A percentile compares a stretch with the other conserved stretches of the same genome.
Conservation (phyloP, 2,797 vertebrate species). For the Geotrypetes seraphini region DNA sequence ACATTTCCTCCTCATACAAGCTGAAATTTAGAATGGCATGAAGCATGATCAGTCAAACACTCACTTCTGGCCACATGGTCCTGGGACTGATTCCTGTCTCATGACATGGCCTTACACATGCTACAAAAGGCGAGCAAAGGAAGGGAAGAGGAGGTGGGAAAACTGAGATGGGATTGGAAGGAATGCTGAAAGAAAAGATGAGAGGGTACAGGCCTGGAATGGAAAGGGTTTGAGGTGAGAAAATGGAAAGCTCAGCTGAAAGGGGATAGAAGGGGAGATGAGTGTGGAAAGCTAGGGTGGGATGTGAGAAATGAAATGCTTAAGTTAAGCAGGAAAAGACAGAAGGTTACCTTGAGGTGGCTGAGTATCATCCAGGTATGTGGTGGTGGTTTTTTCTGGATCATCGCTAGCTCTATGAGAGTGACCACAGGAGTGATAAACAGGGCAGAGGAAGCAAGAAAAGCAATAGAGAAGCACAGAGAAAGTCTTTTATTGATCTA, state of each 20-base stretch:
- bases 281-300: too few species aligned
- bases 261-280: neutral
- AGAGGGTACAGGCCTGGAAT: too few species aligned
- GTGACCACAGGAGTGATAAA: neutral
- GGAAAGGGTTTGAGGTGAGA: too few species aligned
- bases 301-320: too few species aligned
- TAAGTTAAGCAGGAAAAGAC: too few species aligned
- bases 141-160: neutral
- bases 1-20: too few species aligned
- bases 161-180: neutral
- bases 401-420: slow-evolving; percentile 72
- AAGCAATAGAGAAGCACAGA: neutral
- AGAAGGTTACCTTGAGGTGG: slow-evolving; percentile 73
- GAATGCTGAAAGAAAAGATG: neutral
- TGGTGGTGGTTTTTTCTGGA: slow-evolving; percentile 78
- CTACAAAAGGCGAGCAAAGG: neutral
- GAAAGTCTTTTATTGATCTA: neutral
- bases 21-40: neutral
- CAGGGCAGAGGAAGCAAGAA: neutral
- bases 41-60: slow-evolving; percentile 23
- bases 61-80: slow-evolving; percentile 22
- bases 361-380: slow-evolving; percentile 79
- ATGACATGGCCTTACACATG: too few species aligned
- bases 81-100: slow-evolving; percentile 23
- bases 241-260: neutral